Conservation (phyloP, 2,888 invertebrate species). For the Plebejus argus region DNA sequence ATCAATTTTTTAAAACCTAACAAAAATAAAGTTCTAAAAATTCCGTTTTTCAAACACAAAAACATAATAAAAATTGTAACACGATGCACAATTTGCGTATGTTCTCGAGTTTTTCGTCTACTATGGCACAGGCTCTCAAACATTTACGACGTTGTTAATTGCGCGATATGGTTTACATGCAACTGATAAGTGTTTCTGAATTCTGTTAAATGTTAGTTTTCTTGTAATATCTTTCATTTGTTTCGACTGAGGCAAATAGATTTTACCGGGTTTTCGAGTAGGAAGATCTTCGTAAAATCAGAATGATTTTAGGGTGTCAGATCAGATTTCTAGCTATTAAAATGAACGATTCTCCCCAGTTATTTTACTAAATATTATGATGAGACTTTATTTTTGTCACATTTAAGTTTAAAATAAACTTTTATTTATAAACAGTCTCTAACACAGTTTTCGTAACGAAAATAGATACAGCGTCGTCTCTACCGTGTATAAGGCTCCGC, state of each 20-base stretch:
- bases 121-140: neutral
- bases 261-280: neutral
- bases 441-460: neutral
- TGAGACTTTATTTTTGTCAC: neutral
- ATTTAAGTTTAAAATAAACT: neutral
- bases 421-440: neutral
- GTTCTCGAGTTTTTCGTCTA: neutral
- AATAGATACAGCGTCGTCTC: neutral
- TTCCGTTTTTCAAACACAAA: neutral
- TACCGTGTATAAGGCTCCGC: neutral
- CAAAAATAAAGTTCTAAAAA: neutral
- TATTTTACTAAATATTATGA: neutral
- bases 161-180: neutral
- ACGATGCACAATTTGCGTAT: neutral
- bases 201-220: neutral
- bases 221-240: neutral
- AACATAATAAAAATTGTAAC: neutral
- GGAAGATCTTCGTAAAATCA: neutral
- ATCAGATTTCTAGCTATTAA: no score
- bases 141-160: neutral
- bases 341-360: no score
- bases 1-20: no score
- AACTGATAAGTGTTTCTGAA: neutral
- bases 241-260: neutral
- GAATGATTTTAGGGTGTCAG: no score